Evolutionary conservation across 2,797 vertebrate genomes (phyloP), one percentile per base, ranked within the genome.

Genomic region (Phoxinus dragarum): DNA sequence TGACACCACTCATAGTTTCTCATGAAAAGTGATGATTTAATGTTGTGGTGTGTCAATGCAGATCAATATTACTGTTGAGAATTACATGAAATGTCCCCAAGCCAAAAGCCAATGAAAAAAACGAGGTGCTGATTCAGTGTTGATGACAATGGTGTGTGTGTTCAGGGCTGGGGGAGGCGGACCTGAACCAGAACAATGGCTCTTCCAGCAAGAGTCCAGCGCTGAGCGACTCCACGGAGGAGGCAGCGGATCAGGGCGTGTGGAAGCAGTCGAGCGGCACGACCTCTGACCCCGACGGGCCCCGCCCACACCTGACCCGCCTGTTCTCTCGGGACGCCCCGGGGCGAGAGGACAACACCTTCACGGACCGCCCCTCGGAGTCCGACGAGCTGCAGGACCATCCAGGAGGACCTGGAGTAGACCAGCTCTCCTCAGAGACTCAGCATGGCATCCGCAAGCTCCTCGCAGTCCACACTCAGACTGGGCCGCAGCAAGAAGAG

Each of bases 301-400:
- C 94, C 92, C 98, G 98, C 97, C 98, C 98, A 95, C 98, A 99
- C 95, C 96, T 99, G 97, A 94, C 94, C 97, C 98, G 98, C 98
- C 98, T 99, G 95, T 99, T 99, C 95, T 99, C 98, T 96, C 98
- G 98, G 96, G 98, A 99, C 97, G 98, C 98, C 91, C 98, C 98
- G 88, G 98, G 98, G 79, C 95, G 98, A 88, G 97, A 99, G 94
- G 98, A 99, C 97, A 99, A 99, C 97, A 99, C 98, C 98, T 99
- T 99, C 98, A 99, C 99, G 99, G 98, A 99, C 88, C 97, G 98
- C 94, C 96, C 98, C 92, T 99, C 98, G 0, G 98, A 99, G 94
- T 99, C 98, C 79, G 98, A 99, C 89, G 98, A 99, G 95, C 96
- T 99, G 90, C 98, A 99, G 96, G 96, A 98, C 97, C 96, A 99